Evolutionary conservation across 2,888 invertebrate genomes (phyloP).

Genomic region (Orthosia cruda): DNA sequence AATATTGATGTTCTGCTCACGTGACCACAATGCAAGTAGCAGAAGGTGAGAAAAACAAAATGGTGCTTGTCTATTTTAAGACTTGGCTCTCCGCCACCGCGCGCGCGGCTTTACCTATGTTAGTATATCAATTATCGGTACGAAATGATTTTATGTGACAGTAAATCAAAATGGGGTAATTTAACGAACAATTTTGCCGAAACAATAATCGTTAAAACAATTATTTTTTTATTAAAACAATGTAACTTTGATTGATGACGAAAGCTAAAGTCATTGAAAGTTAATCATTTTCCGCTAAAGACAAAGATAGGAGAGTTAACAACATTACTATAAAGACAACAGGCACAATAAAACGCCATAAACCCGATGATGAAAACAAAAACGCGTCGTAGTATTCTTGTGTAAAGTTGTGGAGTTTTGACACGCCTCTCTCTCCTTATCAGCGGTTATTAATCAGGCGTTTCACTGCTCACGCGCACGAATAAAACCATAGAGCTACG

Average conservation of each 20-base stretch:
- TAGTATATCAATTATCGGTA: conserved; percentile 81
- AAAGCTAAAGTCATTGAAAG: conserved; percentile 22
- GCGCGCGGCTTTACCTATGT: conserved; percentile 83
- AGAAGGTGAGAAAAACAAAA: conserved; percentile 86
- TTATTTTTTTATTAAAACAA: conserved; percentile 3
- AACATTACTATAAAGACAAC: conserved; percentile 17
- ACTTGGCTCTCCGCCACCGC: conserved; percentile 85
- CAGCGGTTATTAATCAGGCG: conserved; percentile 64
- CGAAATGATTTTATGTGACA: conserved; percentile 78
- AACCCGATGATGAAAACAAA: conserved; percentile 33
- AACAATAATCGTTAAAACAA: conserved; percentile 9
- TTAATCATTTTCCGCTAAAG: conserved; percentile 4
- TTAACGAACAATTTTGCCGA: conserved; percentile 60
- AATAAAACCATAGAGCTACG: conserved; percentile 44
- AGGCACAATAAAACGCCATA: conserved; percentile 32
- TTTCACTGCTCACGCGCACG: conserved; percentile 49
- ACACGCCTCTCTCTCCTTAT: conserved; percentile 71
- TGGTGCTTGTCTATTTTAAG: conserved; percentile 83
- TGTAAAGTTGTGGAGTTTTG: conserved; percentile 35
- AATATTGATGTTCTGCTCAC: conserved; percentile 73
- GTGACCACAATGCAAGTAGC: conserved; percentile 84
- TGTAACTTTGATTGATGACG: conserved; percentile 16
- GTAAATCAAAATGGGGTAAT: conserved; percentile 70
- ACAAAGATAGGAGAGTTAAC: conserved; percentile 37
- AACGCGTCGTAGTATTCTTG: conserved; percentile 25